Conservation (phyloP, 2,888 invertebrate species). For the Hemaris fuciformis region DNA sequence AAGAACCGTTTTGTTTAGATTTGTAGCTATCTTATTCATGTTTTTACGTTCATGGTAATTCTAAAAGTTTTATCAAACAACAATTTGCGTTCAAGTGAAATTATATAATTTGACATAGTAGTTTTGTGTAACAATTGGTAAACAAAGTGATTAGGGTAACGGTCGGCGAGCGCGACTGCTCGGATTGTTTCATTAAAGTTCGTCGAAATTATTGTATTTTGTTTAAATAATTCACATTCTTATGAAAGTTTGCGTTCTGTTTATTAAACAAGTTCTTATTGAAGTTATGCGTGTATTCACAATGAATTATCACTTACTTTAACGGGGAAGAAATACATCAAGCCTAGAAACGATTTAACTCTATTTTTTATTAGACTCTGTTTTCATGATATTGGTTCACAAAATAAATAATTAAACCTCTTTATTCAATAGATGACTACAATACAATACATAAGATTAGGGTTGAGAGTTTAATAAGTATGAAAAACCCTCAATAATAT, state of each 20-base stretch:
- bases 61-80: background rate
- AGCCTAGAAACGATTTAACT: too few relatives aligned
- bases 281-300: too few relatives aligned
- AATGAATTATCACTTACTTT: too few relatives aligned
- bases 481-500: too few relatives aligned
- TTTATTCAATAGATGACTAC: too few relatives aligned
- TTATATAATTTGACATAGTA: background rate
- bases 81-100: background rate
- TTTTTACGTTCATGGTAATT: background rate
- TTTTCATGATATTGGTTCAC: too few relatives aligned
- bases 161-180: background rate
- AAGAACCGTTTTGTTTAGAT: background rate
- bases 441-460: too few relatives aligned
- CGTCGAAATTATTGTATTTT: background rate
- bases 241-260: background rate
- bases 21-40: background rate
- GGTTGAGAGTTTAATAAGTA: too few relatives aligned
- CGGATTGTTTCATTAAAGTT: background rate
- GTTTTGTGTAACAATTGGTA: background rate
- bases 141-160: background rate
- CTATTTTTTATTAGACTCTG: too few relatives aligned
- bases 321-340: too few relatives aligned
- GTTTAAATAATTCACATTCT: background rate
- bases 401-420: too few relatives aligned
- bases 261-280: too few relatives aligned